A percentile compares a stretch with the other conserved stretches of the same genome.
Conservation (phyloP, 1,140 invertebrate species). For the Drosophila lacertosa region DNA sequence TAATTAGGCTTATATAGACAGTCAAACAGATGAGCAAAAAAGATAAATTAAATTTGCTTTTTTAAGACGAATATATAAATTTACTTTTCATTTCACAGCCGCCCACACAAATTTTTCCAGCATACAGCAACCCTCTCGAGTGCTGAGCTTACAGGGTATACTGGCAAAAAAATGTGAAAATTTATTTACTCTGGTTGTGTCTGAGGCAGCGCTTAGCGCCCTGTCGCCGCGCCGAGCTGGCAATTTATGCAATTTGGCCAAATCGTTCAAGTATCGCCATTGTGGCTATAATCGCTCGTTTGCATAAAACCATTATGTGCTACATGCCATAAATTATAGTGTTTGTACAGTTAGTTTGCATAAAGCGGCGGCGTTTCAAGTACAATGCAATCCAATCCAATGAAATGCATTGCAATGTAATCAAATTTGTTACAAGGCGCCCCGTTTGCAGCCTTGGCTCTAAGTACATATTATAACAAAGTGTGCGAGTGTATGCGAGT, state of each 20-base stretch:
- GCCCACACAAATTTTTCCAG: too few relatives aligned
- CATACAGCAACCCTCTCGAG: too few relatives aligned
- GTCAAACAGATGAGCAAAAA: too few relatives aligned
- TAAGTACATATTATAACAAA: constrained; percentile 31
- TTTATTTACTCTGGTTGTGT: constrained; percentile 27
- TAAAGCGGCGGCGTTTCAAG: constrained; percentile 65
- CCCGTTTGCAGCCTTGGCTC: constrained; percentile 20
- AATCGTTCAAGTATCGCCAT: constrained; percentile 61
- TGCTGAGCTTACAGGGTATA: constrained; percentile 31
- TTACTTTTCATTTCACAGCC: too few relatives aligned
- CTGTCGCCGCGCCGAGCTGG: constrained; percentile 12
- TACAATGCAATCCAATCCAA: constrained; percentile 71
- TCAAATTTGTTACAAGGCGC: constrained; percentile 38
- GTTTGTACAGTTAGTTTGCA: constrained; percentile 80
- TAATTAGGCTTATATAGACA: too few relatives aligned
- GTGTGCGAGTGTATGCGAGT: neutral
- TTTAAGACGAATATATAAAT: too few relatives aligned
- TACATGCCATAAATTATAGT: constrained; percentile 81
- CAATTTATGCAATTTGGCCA: constrained; percentile 71
- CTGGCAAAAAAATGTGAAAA: constrained; percentile 13
- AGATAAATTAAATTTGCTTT: too few relatives aligned
- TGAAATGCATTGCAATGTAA: constrained; percentile 33
- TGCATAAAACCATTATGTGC: constrained; percentile 81
- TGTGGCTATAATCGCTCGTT: constrained; percentile 73
- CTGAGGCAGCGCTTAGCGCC: constrained; percentile 40